Evolutionary conservation across 2,113 vertebrate species (phyloP).

Genomic region (Pseudorasbora parva): DNA sequence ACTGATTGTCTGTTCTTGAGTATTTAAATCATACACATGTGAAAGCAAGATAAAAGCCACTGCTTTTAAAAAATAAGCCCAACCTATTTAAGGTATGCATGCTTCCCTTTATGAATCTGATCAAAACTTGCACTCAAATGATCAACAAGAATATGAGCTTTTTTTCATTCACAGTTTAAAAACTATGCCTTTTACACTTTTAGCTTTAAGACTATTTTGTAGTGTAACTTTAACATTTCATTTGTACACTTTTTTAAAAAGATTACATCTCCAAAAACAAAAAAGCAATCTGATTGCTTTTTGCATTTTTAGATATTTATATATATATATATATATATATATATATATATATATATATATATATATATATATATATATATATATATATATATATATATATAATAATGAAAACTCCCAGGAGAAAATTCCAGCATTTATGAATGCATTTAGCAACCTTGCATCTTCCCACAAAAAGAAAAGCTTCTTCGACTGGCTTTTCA

Average conservation of each 20-base stretch:
- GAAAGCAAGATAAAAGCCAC: not conserved
- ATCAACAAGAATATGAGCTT: not conserved
- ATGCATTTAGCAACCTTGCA: constrained; percentile 13
- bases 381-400: constrained; percentile 6
- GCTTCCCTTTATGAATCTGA: constrained; percentile 18
- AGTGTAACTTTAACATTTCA: not conserved
- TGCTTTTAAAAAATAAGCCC: not conserved
- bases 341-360: not conserved
- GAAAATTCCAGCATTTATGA: constrained; percentile 33
- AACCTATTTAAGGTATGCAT: not conserved
- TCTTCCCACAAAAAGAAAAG: constrained; percentile 8
- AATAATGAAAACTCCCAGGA: constrained; percentile 4
- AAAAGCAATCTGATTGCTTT: not conserved
- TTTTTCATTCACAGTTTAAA: constrained; percentile 29
- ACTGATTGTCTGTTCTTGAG: constrained; percentile 59
- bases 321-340: not conserved
- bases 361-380: not conserved
- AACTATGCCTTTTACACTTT: not conserved
- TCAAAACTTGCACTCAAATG: not conserved
- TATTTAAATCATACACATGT: not conserved
- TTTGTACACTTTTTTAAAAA: not conserved
- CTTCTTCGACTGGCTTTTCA: not conserved
- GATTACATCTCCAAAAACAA: not conserved
- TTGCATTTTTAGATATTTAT: not conserved
- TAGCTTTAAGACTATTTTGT: constrained; percentile 24